Base-by-base conservation (phyloP, 1,140 invertebrate genomes). In the Mylabris phalerata region DNA sequence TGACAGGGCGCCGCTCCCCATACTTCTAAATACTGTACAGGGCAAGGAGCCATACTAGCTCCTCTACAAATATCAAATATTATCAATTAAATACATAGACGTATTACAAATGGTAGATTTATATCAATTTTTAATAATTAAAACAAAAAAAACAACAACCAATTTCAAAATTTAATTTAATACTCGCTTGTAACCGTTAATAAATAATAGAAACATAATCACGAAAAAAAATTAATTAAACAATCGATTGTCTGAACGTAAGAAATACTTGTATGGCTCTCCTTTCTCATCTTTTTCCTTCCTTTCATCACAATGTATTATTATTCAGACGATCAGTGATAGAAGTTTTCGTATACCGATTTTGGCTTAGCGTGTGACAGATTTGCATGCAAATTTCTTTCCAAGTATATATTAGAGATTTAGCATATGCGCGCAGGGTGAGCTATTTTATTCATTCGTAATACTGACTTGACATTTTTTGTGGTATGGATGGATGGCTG, bases 301-400 rank as follows among this genome's bases (percentile, higher is more conserved):
- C 4, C 32, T 19, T 19, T 19, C 19, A 19, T 19, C 32, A 7
- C 32, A 67, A 66, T 66, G 64, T 64, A 69, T 69, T 69, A 69
- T 69, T 69, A 69, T 69, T 67, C 66, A 67, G 64, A 68, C 66
- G 67, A 68, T 69, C 67, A 64, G 66, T 63, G 66, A 64, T 64
- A 69, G 65, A 68, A 69, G 48, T 67, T 69, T 69, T 67, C 68
- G 19, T 64, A 64, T 67, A 66, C 66, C 66, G 68, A 67, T 65
- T 69, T 59, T 45, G 62, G 68, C 66, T 70, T 69, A 67, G 67
- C 65, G 63, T 66, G 67, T 69, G 67, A 65, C 66, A 70, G 68
- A 70, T 70, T 70, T 68, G 65, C 66, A 70, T 70, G 68, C 68
- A 70, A 70, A 70, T 70, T 70, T 70, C 68, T 70, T 70, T 68